Conservation (phyloP, 1,140 invertebrate species). For the Caenorhabditis latens region DNA sequence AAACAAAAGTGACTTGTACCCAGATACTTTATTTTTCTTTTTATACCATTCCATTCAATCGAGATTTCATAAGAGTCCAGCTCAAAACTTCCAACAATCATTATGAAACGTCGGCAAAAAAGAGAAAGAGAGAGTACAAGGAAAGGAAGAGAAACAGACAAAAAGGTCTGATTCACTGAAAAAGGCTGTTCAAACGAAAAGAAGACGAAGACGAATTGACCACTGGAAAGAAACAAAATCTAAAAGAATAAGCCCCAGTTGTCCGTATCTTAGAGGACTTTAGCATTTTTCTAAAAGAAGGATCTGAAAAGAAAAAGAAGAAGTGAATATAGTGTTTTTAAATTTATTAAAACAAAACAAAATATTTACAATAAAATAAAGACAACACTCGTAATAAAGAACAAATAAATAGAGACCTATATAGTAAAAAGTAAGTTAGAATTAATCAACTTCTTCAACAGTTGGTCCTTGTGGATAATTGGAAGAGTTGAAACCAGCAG, state of each 20-base stretch:
- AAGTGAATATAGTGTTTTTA: too few species aligned
- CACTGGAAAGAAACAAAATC: too few species aligned
- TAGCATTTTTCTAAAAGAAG: too few species aligned
- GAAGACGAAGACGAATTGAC: too few species aligned
- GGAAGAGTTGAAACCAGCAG: constrained; percentile 1
- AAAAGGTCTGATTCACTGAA: too few species aligned
- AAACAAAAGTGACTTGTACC: not conserved
- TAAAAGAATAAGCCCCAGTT: too few species aligned
- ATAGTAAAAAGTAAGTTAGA: not conserved
- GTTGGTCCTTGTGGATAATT: constrained; percentile 69
- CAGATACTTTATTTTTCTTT: not conserved
- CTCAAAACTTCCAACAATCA: not conserved
- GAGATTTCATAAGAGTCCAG: constrained; percentile 9
- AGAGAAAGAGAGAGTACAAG: not conserved
- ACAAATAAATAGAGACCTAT: not conserved
- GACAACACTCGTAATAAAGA: not conserved
- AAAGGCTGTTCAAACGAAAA: too few species aligned
- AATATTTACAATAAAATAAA: not conserved
- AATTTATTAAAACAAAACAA: not conserved
- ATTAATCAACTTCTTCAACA: constrained; percentile 76
- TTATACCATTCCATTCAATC: not conserved
- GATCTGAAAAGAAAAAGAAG: too few species aligned
- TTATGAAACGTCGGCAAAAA: constrained; percentile 16
- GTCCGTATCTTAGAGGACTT: too few species aligned
- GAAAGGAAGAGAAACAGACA: not conserved